These are phyloP conservation scores for Odontomyia ornata DNA, from an alignment of 2,888 invertebrate species.

Conservation along the genomic window DNA sequence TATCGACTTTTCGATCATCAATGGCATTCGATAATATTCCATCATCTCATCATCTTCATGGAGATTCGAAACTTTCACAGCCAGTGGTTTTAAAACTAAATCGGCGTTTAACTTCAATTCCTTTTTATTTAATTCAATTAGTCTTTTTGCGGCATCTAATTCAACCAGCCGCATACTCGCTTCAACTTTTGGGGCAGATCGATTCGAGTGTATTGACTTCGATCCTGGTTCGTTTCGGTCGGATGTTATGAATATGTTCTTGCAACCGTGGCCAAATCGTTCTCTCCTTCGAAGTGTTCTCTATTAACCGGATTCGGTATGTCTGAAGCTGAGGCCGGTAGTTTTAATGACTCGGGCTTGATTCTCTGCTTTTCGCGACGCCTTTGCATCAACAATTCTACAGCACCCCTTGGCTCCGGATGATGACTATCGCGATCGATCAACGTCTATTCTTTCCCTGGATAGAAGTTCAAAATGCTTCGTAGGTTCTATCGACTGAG, in stretches of 20 bases:
- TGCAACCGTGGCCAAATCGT: background rate
- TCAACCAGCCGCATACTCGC: background rate
- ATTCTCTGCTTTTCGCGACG: too few relatives aligned
- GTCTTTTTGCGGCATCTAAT: background rate
- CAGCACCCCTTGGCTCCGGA: too few relatives aligned
- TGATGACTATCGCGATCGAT: too few relatives aligned
- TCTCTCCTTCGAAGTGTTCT: background rate
- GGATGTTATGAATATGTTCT: background rate
- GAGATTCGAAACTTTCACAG: background rate
- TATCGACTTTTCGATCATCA: background rate
- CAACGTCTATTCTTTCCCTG: too few relatives aligned
- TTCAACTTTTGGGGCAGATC: background rate
- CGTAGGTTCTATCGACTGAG: too few relatives aligned
- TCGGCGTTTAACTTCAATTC: background rate
- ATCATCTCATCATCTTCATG: background rate
- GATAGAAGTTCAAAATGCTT: too few relatives aligned
- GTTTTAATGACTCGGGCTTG: background rate
- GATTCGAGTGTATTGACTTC: background rate
- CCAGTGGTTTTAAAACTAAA: background rate
- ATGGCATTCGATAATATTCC: background rate
- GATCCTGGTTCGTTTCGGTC: background rate
- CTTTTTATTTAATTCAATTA: background rate
- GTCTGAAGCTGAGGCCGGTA: background rate
- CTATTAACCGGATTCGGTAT: too few relatives aligned
- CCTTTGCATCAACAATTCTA: too few relatives aligned